phyloP scores from a whole-genome alignment of 30 jellyfish, hydroid and myxozoan species.

The Hydra vulgaris region DNA sequence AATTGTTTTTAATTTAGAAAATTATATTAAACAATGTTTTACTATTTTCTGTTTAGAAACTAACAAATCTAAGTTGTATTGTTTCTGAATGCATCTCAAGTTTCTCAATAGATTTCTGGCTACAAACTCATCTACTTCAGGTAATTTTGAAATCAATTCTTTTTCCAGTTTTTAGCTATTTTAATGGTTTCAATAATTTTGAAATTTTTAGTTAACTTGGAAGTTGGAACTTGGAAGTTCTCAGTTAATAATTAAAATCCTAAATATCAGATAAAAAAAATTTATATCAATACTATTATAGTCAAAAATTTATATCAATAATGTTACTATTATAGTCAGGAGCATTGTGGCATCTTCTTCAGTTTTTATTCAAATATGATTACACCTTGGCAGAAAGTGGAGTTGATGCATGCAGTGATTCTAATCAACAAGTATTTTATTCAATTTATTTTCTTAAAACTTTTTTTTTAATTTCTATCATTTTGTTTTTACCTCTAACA shows the following conservation, averaged over 20 bases:
- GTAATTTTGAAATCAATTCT: slow-evolving; percentile 10
- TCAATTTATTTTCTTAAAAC: background rate
- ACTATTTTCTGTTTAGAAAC: slow-evolving; percentile 27
- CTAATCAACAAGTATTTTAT: slow-evolving; percentile 70
- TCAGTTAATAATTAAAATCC: no score
- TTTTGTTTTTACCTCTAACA: background rate
- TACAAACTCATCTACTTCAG: slow-evolving; percentile 80
- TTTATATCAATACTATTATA: no score
- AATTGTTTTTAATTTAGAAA: no score
- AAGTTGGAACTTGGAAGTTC: no score
- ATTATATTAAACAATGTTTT: no score
- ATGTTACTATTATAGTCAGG: slow-evolving; percentile 73
- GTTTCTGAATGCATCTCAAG: slow-evolving; percentile 71
- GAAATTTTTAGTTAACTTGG: no score
- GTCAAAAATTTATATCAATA: no score
- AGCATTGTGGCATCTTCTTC: slow-evolving; percentile 76
- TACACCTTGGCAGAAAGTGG: slow-evolving; percentile 95
- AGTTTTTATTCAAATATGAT: slow-evolving; percentile 69
- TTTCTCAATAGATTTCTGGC: slow-evolving; percentile 88
- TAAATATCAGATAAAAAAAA: no score
- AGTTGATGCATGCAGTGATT: slow-evolving; percentile 53
- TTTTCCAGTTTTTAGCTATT: background rate
- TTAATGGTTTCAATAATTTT: no score
- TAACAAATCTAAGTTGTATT: slow-evolving; percentile 62
- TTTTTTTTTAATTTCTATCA: no score